Percentiles rank a stretch among this genome's conserved stretches.
These are phyloP conservation scores for Poecile montanus DNA, from an alignment of 2,797 vertebrate species.

Conservation along the genomic window DNA sequence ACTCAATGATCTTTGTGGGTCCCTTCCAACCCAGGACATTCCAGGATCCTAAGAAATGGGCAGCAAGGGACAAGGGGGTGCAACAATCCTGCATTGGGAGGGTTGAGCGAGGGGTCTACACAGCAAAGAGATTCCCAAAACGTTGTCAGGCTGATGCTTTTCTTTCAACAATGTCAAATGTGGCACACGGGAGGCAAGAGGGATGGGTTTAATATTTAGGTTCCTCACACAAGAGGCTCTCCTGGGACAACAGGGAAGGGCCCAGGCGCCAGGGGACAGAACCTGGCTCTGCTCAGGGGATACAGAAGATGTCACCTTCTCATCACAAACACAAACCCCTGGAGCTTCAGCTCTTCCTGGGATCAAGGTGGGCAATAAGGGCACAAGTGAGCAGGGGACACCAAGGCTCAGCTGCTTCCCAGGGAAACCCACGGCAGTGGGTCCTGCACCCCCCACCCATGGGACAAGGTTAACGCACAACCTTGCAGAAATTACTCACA, in stretches of 20 bases:
- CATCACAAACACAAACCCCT: neutral
- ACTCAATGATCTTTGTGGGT: rapidly evolving
- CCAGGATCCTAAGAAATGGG: neutral
- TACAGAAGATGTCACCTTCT: neutral
- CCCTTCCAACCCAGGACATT: neutral
- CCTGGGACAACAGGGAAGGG: neutral
- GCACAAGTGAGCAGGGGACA: neutral
- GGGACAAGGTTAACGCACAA: rapidly evolving
- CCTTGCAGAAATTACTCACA: neutral
- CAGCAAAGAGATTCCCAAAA: neutral
- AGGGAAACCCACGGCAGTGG: rapidly evolving
- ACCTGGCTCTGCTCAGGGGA: rapidly evolving
- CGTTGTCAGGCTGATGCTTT: neutral
- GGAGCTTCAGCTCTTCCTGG: neutral
- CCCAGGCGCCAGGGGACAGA: neutral
- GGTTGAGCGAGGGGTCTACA: neutral
- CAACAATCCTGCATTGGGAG: rapidly evolving
- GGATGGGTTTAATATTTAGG: neutral
- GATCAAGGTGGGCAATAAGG: neutral
- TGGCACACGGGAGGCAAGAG: neutral
- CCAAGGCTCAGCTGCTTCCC: neutral
- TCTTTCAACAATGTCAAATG: rapidly evolving
- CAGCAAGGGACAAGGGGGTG: neutral
- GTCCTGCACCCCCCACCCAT: neutral
- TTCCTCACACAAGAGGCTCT: rapidly evolving